A percentile compares a stretch with the other conserved stretches of the same genome.
These are phyloP conservation scores for Kradibia gibbosae DNA, from an alignment of 1,140 invertebrate genomes.

Conservation along the genomic window DNA sequence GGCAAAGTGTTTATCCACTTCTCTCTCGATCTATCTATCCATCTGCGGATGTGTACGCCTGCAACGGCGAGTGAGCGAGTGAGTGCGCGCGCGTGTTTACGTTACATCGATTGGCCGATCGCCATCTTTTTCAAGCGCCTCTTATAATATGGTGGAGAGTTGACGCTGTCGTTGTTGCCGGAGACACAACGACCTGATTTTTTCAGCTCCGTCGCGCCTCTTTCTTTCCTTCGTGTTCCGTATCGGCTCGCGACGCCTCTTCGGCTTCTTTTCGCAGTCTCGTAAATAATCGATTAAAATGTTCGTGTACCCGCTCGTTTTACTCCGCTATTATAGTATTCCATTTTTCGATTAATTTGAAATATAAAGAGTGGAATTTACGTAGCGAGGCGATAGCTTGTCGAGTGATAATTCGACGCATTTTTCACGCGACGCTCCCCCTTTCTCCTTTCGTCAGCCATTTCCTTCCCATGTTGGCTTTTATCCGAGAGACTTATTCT, in stretches of 20 bases:
- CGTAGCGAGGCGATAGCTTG: too few relatives aligned
- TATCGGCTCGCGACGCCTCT: background rate
- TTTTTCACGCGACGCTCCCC: too few relatives aligned
- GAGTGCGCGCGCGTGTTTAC: background rate
- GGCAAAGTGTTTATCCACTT: too few relatives aligned
- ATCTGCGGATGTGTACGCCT: too few relatives aligned
- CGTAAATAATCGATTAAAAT: background rate
- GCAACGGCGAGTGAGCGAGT: background rate
- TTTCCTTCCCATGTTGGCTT: background rate
- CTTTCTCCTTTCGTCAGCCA: background rate
- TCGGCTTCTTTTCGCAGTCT: background rate
- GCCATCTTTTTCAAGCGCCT: slow-evolving; percentile 32
- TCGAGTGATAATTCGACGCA: too few relatives aligned
- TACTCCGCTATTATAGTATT: background rate
- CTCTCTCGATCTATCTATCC: too few relatives aligned
- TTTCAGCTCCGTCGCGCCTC: background rate
- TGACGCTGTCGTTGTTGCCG: background rate
- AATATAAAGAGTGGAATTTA: too few relatives aligned
- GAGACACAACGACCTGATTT: slow-evolving; percentile 25
- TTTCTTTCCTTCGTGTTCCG: background rate
- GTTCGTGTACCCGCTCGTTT: too few relatives aligned
- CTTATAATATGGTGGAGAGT: slow-evolving; percentile 19
- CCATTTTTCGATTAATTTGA: too few relatives aligned
- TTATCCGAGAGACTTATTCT: too few relatives aligned
- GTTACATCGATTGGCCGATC: slow-evolving; percentile 29